Conservation (phyloP, 1,140 invertebrate species). For the Ceratosolen solmsi region DNA sequence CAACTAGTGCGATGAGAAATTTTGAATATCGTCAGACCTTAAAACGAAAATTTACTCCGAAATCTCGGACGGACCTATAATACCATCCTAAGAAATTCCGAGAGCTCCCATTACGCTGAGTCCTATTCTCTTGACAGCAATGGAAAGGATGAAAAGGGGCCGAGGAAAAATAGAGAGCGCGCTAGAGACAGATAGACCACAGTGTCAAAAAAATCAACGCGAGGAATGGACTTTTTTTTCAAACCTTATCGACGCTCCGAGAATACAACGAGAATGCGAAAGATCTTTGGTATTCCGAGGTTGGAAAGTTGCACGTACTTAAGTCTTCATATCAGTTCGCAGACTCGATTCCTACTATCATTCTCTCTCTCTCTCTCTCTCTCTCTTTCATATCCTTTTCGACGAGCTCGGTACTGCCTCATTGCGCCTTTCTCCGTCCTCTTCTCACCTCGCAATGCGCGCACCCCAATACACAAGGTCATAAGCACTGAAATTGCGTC, state of each 20-base stretch:
- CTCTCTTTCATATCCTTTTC: neutral
- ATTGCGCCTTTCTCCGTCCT: neutral
- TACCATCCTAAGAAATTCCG: neutral
- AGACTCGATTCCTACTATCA: neutral
- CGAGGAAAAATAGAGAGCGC: neutral
- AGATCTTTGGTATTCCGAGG: slow-evolving; percentile 38
- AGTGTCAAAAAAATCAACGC: slow-evolving; percentile 38
- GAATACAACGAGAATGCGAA: slow-evolving; percentile 41
- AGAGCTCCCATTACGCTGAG: neutral
- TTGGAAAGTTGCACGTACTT: slow-evolving; percentile 45
- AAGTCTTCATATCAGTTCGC: slow-evolving; percentile 53
- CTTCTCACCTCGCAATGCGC: slow-evolving; percentile 10
- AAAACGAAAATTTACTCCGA: slow-evolving; percentile 10
- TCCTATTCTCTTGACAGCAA: neutral
- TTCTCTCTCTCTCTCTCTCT: neutral
- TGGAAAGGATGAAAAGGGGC: neutral
- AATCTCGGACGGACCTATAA: neutral
- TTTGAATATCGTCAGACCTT: neutral
- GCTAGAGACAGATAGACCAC: slow-evolving; percentile 22
- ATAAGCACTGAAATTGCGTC: slow-evolving; percentile 30
- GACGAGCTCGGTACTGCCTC: neutral
- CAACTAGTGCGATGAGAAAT: neutral
- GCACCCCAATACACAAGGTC: slow-evolving; percentile 44
- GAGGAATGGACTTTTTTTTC: slow-evolving; percentile 33
- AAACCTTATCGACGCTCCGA: slow-evolving; percentile 16